Evolutionary conservation across 2,888 invertebrate genomes (phyloP), one percentile per base, ranked within the genome.

Genomic region (Eupithecia abbreviata): DNA sequence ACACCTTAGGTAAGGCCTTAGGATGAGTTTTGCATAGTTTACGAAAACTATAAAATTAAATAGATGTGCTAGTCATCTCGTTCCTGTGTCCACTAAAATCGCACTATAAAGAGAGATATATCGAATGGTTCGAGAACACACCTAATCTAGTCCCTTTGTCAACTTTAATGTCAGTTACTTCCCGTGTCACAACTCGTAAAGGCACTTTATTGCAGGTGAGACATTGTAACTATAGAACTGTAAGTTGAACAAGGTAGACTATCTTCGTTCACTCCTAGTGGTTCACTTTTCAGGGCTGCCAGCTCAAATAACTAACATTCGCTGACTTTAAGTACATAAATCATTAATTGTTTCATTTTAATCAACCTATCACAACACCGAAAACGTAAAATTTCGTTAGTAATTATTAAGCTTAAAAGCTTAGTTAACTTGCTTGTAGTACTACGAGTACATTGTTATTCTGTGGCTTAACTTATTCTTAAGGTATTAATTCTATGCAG

Each of bases 181-280:
- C 62, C 10, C 58, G 58, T 58, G 30, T 58, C 18, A 30, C 58
- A 10, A 58, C 58, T 62, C 62, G 30, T 62, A 62, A 62, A 30
- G 12, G 12, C 12, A 62, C 18, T 62, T 62, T 62, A 62, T 62
- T 62, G 62, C 62, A 30, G 62, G 30, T 30, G 10, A 30, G 62
- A 62, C 4, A 62, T 58, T 58, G 58, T 58, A 18, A 58, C 58
- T 18, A 58, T 18, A 58, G 10, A 4, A 30, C 4, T 10, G 30
- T 62, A 30, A 62, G 62, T 62, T 30, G 62, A 62, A 62, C 62
- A 62, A 62, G 58, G 58, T 18, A 58, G 58, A 58, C 58, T 55
- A 58, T 51, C n/a, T 12, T 62, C 10, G 10, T 62, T 62, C 30
- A 30, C 62, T 62, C 12, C 18, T 30, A 18, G 9, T 4, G 58